Base-by-base conservation (phyloP, 2,797 vertebrate genomes). In the Okamejei kenojei region DNA sequence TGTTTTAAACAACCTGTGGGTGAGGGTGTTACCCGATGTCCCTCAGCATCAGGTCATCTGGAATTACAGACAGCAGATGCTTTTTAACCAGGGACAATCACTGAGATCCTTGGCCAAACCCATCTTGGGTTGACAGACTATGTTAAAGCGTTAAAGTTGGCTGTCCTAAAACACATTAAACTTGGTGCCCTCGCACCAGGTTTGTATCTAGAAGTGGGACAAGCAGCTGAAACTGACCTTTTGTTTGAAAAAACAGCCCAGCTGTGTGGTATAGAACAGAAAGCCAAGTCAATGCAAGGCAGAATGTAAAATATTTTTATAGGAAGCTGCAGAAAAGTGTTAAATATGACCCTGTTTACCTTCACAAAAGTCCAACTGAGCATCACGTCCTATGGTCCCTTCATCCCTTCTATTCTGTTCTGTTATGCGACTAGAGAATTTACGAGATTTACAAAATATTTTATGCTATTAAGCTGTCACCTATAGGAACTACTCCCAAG, bases 81-180 rank as follows among this genome's bases (percentile, higher is more conserved):
- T 68, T 88, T 88, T 88, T 88, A 68, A 88, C 2, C 9, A 32
- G 9, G 7, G 84, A 88, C 84, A 88, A 88, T 88, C 84, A 88
- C 84, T 3, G 38, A 88, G 84, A 88, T 88, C 63, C 61, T 68
- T 88, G 65, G 63, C n/a, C 63, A 65, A 88, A 68, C 35, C 61
- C 68, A 32, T n/a, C 26, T 35, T 17, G 63, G n/a, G 32, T 86
- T 65, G n/a, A 29, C 15, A 63, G 58, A 63, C 84, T 68, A 68
- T 88, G 32, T 68, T 78, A 78, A 78, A 78, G n/a, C 15, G 76
- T 35, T 88, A 68, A 68, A 21, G 84, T 15, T 68, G 63, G 84
- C 82, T 86, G 58, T 61, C 82, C 13, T 86, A 54, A 86, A 86
- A 86, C 13, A 29, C 54, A 86, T 86, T 29, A 84, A 84, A 61